These are phyloP conservation scores for Calephelis virginiensis DNA, from an alignment of 1,140 invertebrate genomes.

Conservation along the genomic window DNA sequence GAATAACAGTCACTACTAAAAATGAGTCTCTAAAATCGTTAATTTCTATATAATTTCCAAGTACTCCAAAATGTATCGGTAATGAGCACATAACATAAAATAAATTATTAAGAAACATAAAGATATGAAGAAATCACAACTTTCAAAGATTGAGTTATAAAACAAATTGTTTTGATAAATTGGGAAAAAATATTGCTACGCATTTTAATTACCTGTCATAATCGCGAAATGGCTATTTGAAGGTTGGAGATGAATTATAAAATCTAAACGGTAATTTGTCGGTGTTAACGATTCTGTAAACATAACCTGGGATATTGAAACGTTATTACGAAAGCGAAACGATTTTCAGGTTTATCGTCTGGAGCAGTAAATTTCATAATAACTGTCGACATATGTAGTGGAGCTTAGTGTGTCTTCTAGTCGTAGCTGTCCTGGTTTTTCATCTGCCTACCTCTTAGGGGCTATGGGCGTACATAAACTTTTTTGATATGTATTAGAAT, in stretches of 20 bases:
- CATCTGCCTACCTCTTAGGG: no score
- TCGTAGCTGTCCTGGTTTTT: no score
- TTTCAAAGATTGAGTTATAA: slow-evolving; percentile 9
- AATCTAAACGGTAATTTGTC: slow-evolving; percentile 53
- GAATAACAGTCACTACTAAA: no score
- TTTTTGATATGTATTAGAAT: no score
- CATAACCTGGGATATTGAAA: slow-evolving; percentile 4
- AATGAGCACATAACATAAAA: neutral
- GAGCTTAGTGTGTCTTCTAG: no score
- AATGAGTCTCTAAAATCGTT: no score
- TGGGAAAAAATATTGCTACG: slow-evolving; percentile 52
- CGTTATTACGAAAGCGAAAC: neutral
- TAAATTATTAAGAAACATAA: neutral
- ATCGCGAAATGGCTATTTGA: slow-evolving; percentile 57
- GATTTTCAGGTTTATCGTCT: neutral
- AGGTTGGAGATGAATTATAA: slow-evolving; percentile 49
- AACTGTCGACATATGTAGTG: no score
- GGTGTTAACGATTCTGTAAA: slow-evolving; percentile 3
- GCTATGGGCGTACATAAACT: no score
- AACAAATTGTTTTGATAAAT: slow-evolving; percentile 41
- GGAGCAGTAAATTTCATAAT: no score
- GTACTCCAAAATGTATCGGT: no score
- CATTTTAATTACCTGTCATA: slow-evolving; percentile 55
- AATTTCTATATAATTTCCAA: no score
- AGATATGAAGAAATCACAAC: neutral